Percentiles rank a stretch among this genome's conserved stretches.
Evolutionary conservation across 2,113 vertebrate species (phyloP).

Genomic region (Perca schrenkii): DNA sequence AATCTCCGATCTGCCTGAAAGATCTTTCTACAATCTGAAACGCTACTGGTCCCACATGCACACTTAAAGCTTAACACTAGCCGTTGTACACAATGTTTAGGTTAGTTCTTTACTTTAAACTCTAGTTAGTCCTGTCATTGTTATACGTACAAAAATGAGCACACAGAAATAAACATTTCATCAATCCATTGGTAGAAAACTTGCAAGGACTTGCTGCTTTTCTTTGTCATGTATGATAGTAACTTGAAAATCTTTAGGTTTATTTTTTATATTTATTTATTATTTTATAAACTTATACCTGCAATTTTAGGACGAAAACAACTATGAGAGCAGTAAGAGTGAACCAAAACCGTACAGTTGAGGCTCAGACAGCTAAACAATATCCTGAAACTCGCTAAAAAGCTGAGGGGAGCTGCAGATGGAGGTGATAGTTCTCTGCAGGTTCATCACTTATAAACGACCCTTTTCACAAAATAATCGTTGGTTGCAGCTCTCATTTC

Average conservation of each 20-base stretch:
- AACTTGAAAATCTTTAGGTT: not conserved
- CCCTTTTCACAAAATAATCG: not conserved
- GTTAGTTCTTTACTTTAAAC: not conserved
- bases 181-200: not conserved
- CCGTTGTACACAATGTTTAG: not conserved
- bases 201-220: not conserved
- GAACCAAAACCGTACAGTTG: not conserved
- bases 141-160: not conserved
- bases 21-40: slow-evolving; percentile 14
- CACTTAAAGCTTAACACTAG: not conserved
- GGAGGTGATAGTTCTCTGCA: not conserved
- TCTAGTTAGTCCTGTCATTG: not conserved
- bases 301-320: not conserved
- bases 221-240: not conserved
- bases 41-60: not conserved
- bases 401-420: not conserved
- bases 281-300: not conserved
- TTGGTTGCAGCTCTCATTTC: not conserved
- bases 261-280: not conserved
- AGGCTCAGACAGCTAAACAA: not conserved
- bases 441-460: too few species aligned
- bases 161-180: not conserved
- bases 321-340: not conserved
- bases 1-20: slow-evolving; percentile 13
- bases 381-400: not conserved